These are phyloP conservation scores for Heliconius cydno DNA, from an alignment of 2,888 invertebrate species.

Conservation along the genomic window DNA sequence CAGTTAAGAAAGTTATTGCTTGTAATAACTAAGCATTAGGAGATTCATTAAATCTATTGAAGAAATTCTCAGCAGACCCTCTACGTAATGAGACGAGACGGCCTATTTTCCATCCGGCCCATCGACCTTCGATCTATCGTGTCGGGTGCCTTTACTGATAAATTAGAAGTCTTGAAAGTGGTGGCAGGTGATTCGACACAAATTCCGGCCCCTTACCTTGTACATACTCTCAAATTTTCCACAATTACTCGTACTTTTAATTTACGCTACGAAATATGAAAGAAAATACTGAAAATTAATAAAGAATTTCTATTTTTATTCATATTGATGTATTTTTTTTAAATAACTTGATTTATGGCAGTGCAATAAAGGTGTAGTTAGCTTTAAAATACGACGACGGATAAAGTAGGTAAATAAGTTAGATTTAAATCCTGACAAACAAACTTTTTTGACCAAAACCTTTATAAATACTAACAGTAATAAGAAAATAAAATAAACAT, in stretches of 20 bases:
- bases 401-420: neutral
- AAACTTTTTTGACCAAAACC: neutral
- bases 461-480: conserved; percentile 38
- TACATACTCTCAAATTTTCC: conserved; percentile 75
- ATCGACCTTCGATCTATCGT: conserved; percentile 63
- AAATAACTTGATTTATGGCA: neutral
- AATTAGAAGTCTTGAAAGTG: conserved; percentile 85
- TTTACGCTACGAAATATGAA: conserved; percentile 75
- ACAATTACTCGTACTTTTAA: conserved; percentile 80
- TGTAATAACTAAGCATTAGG: conserved; percentile 56
- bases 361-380: neutral
- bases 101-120: conserved; percentile 68
- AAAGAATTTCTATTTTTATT: neutral
- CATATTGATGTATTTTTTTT: neutral
- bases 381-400: neutral
- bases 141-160: conserved; percentile 77
- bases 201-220: conserved; percentile 71
- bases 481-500: conserved; percentile 61
- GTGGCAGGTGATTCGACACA: conserved; percentile 85
- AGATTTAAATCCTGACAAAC: neutral
- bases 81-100: conserved; percentile 61
- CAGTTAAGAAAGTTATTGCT: conserved; percentile 52
- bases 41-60: conserved; percentile 48
- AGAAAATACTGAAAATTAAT: conserved; percentile 55
- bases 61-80: conserved; percentile 52